Conservation (phyloP, 2,113 vertebrate genomes). For the Steatornis caripensis region DNA sequence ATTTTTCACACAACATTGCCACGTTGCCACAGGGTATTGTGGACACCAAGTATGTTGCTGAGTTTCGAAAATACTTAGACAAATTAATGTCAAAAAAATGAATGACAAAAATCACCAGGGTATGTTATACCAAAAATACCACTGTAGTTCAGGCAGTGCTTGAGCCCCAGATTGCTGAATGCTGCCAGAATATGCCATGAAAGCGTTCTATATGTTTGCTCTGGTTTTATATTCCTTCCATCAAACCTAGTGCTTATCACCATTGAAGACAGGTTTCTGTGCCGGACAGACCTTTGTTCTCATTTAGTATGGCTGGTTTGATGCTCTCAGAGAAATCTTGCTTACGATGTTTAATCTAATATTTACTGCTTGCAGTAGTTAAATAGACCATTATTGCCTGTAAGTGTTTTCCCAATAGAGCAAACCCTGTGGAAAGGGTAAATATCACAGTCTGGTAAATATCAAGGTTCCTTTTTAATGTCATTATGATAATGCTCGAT, state of each 20-base stretch:
- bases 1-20: background rate
- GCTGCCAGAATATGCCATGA: background rate
- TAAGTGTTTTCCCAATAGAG: background rate
- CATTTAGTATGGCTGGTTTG: background rate
- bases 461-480: background rate
- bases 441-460: background rate
- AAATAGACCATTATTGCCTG: background rate
- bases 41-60: background rate
- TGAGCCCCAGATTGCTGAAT: background rate
- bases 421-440: background rate
- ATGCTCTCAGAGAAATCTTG: background rate
- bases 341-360: background rate
- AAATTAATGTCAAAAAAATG: background rate
- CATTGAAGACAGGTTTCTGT: background rate
- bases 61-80: background rate
- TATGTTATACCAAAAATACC: background rate
- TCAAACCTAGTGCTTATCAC: background rate
- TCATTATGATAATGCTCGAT: background rate
- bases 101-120: background rate
- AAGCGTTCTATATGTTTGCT: background rate
- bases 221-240: background rate
- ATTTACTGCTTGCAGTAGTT: background rate
- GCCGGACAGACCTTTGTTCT: background rate
- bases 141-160: background rate
- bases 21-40: background rate